A percentile compares a stretch with the other conserved stretches of the same genome.
Conservation (phyloP, 2,888 invertebrate species). For the Argyresthia goedartella region DNA sequence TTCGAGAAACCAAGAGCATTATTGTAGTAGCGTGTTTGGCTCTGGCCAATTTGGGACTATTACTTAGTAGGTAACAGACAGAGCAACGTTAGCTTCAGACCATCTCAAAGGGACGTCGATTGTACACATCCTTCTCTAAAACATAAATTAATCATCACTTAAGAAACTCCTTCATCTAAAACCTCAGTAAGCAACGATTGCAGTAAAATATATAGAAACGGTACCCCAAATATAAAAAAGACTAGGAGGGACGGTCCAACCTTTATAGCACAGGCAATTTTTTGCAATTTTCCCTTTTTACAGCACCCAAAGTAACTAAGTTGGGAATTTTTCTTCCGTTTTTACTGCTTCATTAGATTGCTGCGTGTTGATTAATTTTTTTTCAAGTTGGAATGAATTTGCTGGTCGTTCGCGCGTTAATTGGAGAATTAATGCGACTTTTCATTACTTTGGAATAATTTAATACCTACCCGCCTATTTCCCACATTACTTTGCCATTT, state of each 20-base stretch:
- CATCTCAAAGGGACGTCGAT: too few relatives aligned
- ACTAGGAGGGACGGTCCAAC: not conserved
- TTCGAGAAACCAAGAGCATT: too few relatives aligned
- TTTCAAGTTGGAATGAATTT: slow-evolving; percentile 38
- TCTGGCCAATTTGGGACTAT: too few relatives aligned
- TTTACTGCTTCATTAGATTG: slow-evolving; percentile 35
- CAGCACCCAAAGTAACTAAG: slow-evolving; percentile 25
- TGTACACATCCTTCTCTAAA: too few relatives aligned
- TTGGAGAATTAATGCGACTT: slow-evolving; percentile 37
- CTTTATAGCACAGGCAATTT: not conserved
- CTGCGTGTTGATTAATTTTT: slow-evolving; percentile 58
- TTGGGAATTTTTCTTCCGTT: slow-evolving; percentile 10
- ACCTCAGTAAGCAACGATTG: not conserved
- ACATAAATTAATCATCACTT: too few relatives aligned
- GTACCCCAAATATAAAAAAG: not conserved
- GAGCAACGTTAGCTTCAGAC: too few relatives aligned
- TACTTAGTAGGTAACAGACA: too few relatives aligned
- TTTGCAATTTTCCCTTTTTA: slow-evolving; percentile 18
- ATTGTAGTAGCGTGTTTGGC: too few relatives aligned
- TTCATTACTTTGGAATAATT: too few relatives aligned
- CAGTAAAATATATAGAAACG: not conserved
- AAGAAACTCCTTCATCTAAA: too few relatives aligned
- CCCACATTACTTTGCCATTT: slow-evolving; percentile 2
- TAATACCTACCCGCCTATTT: slow-evolving; percentile 28
- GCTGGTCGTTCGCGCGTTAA: slow-evolving; percentile 47